phyloP scores from a whole-genome alignment of 2,113 vertebrate species.

The Vimba vimba region DNA sequence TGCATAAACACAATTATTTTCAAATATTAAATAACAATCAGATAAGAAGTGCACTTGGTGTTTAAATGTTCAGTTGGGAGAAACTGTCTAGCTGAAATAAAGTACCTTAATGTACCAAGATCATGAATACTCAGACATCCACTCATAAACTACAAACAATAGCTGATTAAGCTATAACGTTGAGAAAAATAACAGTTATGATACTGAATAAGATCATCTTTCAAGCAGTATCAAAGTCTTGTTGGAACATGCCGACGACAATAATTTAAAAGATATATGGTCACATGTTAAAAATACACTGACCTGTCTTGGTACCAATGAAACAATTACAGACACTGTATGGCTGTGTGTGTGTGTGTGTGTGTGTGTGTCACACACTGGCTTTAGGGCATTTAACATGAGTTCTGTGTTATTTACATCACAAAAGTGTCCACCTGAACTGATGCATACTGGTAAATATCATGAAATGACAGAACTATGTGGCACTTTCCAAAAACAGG shows the following conservation, averaged over 20 bases:
- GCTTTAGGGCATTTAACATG: background rate
- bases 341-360: background rate
- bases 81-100: background rate
- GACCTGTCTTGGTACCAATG: constrained; percentile 16
- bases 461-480: background rate
- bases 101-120: background rate
- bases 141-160: background rate
- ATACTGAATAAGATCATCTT: background rate
- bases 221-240: constrained; percentile 30
- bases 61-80: constrained; percentile 4
- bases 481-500: background rate
- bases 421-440: background rate
- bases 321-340: background rate
- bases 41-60: constrained; percentile 5
- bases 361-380: constrained; percentile 3
- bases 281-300: background rate
- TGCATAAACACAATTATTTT: constrained; percentile 4
- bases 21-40: constrained; percentile 48
- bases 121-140: background rate
- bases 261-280: constrained; percentile 28
- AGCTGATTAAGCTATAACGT: constrained; percentile 26
- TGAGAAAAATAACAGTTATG: background rate
- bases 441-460: background rate
- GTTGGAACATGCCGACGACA: background rate
- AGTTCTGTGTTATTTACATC: background rate